These are phyloP conservation scores for Diachasmimorpha longicaudata DNA, from an alignment of 1,140 invertebrate genomes.

Conservation along the genomic window DNA sequence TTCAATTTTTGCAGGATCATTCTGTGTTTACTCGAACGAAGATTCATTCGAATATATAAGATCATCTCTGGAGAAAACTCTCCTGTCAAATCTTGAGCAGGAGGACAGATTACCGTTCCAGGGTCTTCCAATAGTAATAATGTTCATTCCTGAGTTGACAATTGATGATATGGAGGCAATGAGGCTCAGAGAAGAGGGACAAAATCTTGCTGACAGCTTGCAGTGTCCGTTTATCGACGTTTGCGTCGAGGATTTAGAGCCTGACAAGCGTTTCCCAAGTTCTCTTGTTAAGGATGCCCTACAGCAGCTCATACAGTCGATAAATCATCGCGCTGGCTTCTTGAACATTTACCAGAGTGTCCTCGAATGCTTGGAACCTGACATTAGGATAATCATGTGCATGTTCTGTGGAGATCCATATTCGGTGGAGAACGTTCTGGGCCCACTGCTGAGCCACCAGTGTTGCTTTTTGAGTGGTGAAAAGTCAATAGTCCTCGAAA, in stretches of 20 bases:
- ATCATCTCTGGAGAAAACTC: conserved; percentile 88
- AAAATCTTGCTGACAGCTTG: conserved; percentile 85
- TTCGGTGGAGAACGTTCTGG: conserved; percentile 87
- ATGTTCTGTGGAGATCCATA: conserved; percentile 97
- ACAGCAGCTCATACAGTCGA: conserved; percentile 76
- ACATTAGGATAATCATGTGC: conserved; percentile 94
- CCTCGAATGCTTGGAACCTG: conserved; percentile 82
- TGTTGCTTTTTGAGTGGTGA: conserved; percentile 86
- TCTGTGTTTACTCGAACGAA: conserved; percentile 90
- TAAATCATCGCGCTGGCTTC: conserved; percentile 75
- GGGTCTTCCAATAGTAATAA: conserved; percentile 87
- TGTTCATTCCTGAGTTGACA: conserved; percentile 85
- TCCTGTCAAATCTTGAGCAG: conserved; percentile 88
- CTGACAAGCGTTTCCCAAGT: conserved; percentile 65
- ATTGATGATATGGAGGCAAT: conserved; percentile 84
- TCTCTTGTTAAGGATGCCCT: conserved; percentile 75
- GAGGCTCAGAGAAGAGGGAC: conserved; percentile 85
- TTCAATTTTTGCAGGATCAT: conserved; percentile 75
- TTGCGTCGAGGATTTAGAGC: conserved; percentile 71
- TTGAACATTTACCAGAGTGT: conserved; percentile 76
- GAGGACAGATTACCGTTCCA: conserved; percentile 86
- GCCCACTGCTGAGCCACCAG: conserved; percentile 86
- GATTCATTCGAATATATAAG: conserved; percentile 92
- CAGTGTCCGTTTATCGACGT: conserved; percentile 90
- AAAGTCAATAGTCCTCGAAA: conserved; percentile 88